These are phyloP conservation scores for Hymenochirus boettgeri DNA, from an alignment of 2,113 vertebrate genomes.

Conservation along the genomic window DNA sequence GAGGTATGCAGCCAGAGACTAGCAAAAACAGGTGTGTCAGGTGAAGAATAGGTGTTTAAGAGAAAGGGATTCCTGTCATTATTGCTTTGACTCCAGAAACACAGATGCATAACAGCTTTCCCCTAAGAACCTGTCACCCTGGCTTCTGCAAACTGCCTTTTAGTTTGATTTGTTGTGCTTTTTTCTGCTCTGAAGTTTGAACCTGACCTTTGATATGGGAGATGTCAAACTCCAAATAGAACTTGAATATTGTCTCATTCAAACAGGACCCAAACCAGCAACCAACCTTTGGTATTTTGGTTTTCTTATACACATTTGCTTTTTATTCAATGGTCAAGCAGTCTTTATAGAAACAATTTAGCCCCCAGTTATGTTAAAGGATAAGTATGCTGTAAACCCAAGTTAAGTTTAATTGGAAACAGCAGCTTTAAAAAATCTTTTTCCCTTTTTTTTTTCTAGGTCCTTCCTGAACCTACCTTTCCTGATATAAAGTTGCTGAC, in stretches of 20 bases:
- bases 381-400: no score
- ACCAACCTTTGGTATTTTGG: no score
- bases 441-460: no score
- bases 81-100: slow-evolving; percentile 10
- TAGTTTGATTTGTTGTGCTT: slow-evolving; percentile 28
- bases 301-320: no score
- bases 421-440: no score
- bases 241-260: neutral
- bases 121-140: slow-evolving; percentile 33
- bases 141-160: slow-evolving; percentile 14
- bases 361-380: no score
- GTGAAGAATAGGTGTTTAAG: slow-evolving; percentile 13
- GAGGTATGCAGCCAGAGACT: slow-evolving; percentile 39
- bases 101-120: slow-evolving; percentile 30
- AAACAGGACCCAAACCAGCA: neutral
- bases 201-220: slow-evolving; percentile 2
- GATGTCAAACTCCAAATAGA: neutral
- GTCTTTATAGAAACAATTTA: no score
- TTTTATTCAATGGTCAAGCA: no score
- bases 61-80: slow-evolving; percentile 29
- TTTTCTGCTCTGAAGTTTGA: slow-evolving; percentile 25
- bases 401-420: no score
- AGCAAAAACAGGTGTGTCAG: slow-evolving; percentile 41
- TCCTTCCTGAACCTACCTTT: no score
- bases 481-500: no score